Evolutionary conservation across 2,797 vertebrate genomes (phyloP).

Genomic region (Crenichthys baileyi): DNA sequence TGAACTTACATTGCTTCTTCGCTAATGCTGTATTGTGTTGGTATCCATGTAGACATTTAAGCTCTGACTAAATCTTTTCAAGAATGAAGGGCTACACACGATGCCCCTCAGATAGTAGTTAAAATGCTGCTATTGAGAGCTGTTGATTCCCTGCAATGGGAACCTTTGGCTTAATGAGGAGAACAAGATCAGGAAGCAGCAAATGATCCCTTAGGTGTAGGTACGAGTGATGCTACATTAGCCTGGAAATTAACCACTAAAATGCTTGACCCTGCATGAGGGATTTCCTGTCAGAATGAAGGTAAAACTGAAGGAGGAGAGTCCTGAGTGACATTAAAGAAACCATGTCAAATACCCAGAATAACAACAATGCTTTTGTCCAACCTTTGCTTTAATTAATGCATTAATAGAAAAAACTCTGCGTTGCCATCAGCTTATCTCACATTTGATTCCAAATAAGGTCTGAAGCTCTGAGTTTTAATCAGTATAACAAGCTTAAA

Average conservation of each 20-base stretch:
- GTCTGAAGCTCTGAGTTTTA: constrained; percentile 28
- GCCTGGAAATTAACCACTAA: constrained; percentile 64
- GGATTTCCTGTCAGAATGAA: constrained; percentile 27
- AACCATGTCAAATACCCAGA: constrained; percentile 12
- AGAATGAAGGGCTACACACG: constrained; percentile 47
- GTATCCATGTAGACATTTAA: constrained; percentile 41
- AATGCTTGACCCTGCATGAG: constrained; percentile 34
- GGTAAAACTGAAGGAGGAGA: constrained; percentile 16
- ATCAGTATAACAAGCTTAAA: constrained; percentile 57
- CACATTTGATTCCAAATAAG: constrained; percentile 35
- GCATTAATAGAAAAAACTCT: constrained; percentile 37
- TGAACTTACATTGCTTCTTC: constrained; percentile 54
- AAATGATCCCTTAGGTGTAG: constrained; percentile 68
- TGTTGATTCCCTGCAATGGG: constrained; percentile 52
- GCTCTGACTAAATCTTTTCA: constrained; percentile 44
- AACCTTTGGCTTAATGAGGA: constrained; percentile 57
- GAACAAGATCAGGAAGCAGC: constrained; percentile 60
- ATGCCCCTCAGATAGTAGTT: constrained; percentile 51
- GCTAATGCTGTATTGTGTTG: constrained; percentile 35
- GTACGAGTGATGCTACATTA: constrained; percentile 71
- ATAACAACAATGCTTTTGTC: not conserved
- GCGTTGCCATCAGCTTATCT: constrained; percentile 36
- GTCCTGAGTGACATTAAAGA: constrained; percentile 12
- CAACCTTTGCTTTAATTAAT: not conserved
- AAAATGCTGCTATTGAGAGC: constrained; percentile 31